phyloP scores from a whole-genome alignment of 2,888 invertebrate species.

The Cryptus viduatorius region DNA sequence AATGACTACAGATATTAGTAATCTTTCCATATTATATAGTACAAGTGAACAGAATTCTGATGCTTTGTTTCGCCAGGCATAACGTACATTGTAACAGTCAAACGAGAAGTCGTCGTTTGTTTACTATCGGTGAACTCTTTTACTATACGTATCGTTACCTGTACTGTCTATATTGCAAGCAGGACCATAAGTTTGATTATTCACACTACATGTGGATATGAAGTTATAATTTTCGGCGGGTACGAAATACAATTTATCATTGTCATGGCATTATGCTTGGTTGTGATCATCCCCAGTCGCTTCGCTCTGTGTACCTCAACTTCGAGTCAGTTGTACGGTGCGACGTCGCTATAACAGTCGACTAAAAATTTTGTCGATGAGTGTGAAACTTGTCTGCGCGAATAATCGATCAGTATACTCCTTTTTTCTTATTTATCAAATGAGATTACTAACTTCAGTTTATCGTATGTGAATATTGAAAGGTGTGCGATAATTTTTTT shows the following conservation, averaged over 20 bases:
- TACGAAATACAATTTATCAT: background rate
- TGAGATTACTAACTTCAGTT: background rate
- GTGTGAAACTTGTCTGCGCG: background rate
- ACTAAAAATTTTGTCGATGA: background rate
- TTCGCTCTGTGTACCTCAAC: background rate
- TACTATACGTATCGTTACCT: background rate
- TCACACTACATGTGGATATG: background rate
- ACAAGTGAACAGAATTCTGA: background rate
- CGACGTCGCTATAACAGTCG: background rate
- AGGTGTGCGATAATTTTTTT: slow-evolving; percentile 7
- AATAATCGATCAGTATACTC: background rate
- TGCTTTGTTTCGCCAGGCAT: background rate
- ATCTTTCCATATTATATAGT: background rate
- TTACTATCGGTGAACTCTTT: background rate
- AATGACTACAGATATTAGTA: background rate
- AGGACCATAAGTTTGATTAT: background rate
- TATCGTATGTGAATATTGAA: background rate
- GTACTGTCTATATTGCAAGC: background rate
- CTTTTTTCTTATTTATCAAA: background rate
- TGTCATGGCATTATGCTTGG: slow-evolving; percentile 2
- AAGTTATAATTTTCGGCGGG: background rate
- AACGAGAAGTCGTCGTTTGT: background rate
- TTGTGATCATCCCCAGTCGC: background rate
- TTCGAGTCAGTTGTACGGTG: background rate
- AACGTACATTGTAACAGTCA: background rate